Conservation (phyloP, 2,113 vertebrate genomes). For the Hippocampus mohnikei region DNA sequence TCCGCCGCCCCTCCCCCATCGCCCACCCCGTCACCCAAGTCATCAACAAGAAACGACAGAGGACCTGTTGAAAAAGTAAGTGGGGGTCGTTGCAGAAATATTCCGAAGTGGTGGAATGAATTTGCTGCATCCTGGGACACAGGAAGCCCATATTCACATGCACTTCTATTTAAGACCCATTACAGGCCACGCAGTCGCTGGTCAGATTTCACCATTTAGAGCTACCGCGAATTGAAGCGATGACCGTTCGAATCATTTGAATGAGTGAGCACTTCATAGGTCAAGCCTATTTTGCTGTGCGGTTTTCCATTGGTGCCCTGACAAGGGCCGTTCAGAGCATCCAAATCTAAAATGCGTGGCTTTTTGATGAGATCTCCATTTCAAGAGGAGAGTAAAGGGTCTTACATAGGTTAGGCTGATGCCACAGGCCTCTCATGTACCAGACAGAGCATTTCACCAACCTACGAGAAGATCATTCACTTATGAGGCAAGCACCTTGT, state of each 20-base stretch:
- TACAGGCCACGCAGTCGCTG: conserved; percentile 61
- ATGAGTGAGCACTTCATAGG: conserved; percentile 32
- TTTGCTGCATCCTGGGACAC: conserved; percentile 76
- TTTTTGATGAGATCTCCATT: conserved; percentile 30
- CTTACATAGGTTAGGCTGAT: conserved; percentile 78
- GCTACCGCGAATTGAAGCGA: conserved; percentile 18
- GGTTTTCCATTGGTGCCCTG: conserved; percentile 45
- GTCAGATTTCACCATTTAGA: conserved; percentile 8
- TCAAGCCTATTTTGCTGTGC: conserved; percentile 52
- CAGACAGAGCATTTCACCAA: conserved; percentile 75
- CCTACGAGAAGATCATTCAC: conserved; percentile 69
- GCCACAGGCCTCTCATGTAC: conserved; percentile 78
- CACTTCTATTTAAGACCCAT: conserved; percentile 80
- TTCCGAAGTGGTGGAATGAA: conserved; percentile 74
- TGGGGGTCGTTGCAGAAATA: conserved; percentile 74
- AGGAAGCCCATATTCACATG: conserved; percentile 79
- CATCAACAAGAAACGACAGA: conserved; percentile 70
- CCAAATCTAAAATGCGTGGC: conserved; percentile 28
- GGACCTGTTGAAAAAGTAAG: conserved; percentile 68
- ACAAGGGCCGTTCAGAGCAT: conserved; percentile 29
- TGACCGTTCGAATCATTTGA: conserved; percentile 3
- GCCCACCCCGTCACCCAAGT: conserved; percentile 26
- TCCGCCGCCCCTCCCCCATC: conserved; percentile 33
- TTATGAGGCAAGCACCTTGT: conserved; percentile 68
- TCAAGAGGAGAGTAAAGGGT: conserved; percentile 72